Base-by-base conservation (phyloP, 2,797 vertebrate genomes). In the Bovichtus diacanthus region DNA sequence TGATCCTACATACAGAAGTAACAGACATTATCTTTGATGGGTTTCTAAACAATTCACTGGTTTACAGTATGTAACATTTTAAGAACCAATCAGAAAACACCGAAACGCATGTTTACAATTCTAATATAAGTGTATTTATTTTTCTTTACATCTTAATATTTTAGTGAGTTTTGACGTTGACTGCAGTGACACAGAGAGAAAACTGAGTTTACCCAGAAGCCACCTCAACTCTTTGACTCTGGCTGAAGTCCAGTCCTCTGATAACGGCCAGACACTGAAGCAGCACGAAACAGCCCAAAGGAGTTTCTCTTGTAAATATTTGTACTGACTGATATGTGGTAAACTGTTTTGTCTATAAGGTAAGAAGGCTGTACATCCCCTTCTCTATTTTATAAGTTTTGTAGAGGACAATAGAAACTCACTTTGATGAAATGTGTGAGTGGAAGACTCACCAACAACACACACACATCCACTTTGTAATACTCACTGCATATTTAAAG, bases 401-500 rank as follows among this genome's bases (percentile, higher is more conserved):
- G 4, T 9, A 21, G 12, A 41, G n/a, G 9, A 58, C 61, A 70
- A 58, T 9, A 41, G 39, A 46, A 6, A 2, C 23, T 27, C 23
- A 19, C n/a, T 9, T 8, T 12, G 49, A 75, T 54, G 21, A 39
- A 15, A 18, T 8, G 21, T 53, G 31, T 29, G n/a, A 67, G 25
- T 31, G 46, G 5, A 29, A 36, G 23, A 62, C 25, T 25, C 34
- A 21, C 13, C 18, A 21, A 4, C 6, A 46, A 43, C 12, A 63
- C 13, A 9, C 23, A 31, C 19, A 7, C 4, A 19, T 38, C 31
- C 34, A 34, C 8, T 34, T 34, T 34, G 8, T 3, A 43, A 16
- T 80, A 96, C 97, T 96, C 84, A 99, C 98, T 39, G 96, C 97
- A 88, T 99, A 99, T 87, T 92, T 95, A 68, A 97, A 98, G 77